Percentiles rank a stretch among this genome's conserved stretches.
These are phyloP conservation scores for Myotis planiceps DNA, from an alignment of 2,797 vertebrate species.

Conservation along the genomic window DNA sequence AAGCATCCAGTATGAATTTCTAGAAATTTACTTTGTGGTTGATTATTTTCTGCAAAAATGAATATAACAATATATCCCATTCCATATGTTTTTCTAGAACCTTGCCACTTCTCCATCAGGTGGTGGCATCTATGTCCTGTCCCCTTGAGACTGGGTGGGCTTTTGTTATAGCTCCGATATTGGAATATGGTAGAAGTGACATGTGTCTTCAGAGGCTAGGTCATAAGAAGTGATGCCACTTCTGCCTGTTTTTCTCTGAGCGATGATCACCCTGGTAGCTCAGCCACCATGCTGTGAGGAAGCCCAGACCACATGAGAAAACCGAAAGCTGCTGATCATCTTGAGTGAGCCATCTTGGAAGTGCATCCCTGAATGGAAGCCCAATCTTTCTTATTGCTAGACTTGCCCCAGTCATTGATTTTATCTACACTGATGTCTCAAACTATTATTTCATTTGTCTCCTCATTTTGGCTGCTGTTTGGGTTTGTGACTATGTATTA, in stretches of 20 bases:
- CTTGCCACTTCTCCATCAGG: neutral
- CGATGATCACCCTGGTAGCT: too few species aligned
- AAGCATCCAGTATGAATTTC: neutral
- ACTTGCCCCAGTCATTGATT: neutral
- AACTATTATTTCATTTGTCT: neutral
- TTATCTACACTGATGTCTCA: neutral
- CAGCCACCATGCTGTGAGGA: neutral
- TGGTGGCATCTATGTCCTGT: neutral
- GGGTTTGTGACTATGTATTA: too few species aligned
- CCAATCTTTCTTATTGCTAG: neutral
- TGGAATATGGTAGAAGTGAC: neutral
- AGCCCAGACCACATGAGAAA: neutral
- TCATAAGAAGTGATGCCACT: neutral
- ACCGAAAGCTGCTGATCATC: neutral
- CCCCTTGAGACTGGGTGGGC: neutral
- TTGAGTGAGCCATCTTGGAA: neutral
- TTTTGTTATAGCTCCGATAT: neutral
- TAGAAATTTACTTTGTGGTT: neutral
- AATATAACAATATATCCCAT: neutral
- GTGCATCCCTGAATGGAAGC: neutral
- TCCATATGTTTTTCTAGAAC: neutral
- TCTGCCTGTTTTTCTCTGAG: neutral
- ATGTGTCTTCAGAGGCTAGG: neutral
- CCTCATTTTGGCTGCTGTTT: too few species aligned
- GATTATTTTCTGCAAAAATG: neutral